Base-by-base conservation (phyloP, 2,113 vertebrate genomes). In the Neodon shergylaensis region DNA sequence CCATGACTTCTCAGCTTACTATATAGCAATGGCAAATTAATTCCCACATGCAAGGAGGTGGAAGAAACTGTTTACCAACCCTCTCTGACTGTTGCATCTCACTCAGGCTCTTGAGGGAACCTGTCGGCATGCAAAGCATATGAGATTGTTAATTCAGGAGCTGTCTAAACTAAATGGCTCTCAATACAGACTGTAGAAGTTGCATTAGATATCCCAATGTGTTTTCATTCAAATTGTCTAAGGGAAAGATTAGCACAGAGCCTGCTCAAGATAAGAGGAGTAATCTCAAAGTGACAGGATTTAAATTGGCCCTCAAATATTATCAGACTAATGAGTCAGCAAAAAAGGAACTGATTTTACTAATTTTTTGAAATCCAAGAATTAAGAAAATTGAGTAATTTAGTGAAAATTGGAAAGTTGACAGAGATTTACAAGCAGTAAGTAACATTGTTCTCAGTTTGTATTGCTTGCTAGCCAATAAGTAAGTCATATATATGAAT, bases 401-500 rank as follows among this genome's bases (percentile, higher is more conserved):
- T 52, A 92, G 72, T 42, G 72, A 63, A 90, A 93, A 84, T 63
- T 63, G 28, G 4, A 87, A 94, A 94, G 36, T 82, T 79, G 22
- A 24, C 52, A 47, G 24, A 95, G n/a, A 47, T 90, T 96, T 94
- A 54, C 44, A 19, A 74, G 21, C 28, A 95, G 61, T 81, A 94
- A 94, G 54, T 77, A 87, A 42, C 8, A 54, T 1, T 42, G 2
- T 7, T 28, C 10, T 92, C 74, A 90, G n/a, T 88, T 68, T 93
- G 31, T 92, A 3, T 93, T 81, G 1, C 42, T 96, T 81, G 3
- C 39, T 95, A 77, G 76, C 36, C 28, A 85, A 12, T 42, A 95
- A 89, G 58, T 89, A 87, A 76, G 95, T 36, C 4, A 58, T 83
- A 63, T 36, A 1, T 88, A n/a, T 58, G 84, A 77, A 26, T 65